phyloP scores from a whole-genome alignment of 2,888 invertebrate species.

The Cataglyphis albicans region DNA sequence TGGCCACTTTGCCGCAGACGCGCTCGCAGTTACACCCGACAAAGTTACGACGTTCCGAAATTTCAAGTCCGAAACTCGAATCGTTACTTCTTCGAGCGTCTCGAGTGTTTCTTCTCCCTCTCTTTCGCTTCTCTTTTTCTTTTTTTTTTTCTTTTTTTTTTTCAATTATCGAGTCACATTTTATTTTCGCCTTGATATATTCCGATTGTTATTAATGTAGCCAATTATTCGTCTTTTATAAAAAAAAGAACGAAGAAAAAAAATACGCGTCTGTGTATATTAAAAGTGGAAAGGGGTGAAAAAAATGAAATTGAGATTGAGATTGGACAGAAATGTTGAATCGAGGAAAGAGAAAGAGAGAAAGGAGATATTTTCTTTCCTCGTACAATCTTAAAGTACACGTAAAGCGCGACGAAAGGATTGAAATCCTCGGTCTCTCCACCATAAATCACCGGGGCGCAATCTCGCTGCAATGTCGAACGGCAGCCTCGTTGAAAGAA shows the following conservation, averaged over 20 bases:
- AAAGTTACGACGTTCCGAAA: slow-evolving; percentile 41
- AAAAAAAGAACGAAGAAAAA: neutral
- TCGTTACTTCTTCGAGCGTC: slow-evolving; percentile 31
- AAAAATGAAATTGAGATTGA: slow-evolving; percentile 9
- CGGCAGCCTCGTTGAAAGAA: slow-evolving; percentile 53
- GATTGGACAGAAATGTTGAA: slow-evolving; percentile 1
- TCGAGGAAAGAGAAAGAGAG: neutral
- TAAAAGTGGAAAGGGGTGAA: neutral
- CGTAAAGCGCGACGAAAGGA: slow-evolving; percentile 23
- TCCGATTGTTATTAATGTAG: neutral
- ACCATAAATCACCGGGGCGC: slow-evolving; percentile 48
- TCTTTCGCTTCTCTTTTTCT: neutral
- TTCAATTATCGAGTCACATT: neutral
- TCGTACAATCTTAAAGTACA: slow-evolving; percentile 44
- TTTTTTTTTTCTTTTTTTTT: slow-evolving; percentile 25
- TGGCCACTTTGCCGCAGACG: slow-evolving; percentile 51
- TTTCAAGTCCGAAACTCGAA: slow-evolving; percentile 37
- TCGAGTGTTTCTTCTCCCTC: neutral
- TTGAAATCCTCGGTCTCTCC: slow-evolving; percentile 38
- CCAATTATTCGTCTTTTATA: neutral
- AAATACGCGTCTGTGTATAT: neutral
- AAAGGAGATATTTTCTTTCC: slow-evolving; percentile 6
- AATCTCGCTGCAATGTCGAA: slow-evolving; percentile 39
- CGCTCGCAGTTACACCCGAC: slow-evolving; percentile 45
- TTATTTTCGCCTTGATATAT: neutral